Base-by-base conservation (phyloP, 1,140 invertebrate species). In the Hesperophylax magnus region DNA sequence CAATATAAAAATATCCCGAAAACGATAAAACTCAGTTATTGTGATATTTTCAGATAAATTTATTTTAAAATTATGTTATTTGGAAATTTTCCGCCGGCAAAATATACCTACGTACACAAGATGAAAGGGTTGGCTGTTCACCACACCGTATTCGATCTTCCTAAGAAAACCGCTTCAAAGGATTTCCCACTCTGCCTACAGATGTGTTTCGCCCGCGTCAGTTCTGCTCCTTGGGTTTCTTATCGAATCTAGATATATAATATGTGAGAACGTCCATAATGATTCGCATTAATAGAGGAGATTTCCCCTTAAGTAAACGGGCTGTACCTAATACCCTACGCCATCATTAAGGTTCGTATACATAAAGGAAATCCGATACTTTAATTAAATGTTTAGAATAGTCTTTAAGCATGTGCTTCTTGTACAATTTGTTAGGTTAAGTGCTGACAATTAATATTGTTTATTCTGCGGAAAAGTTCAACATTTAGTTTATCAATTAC, bases 121-220 rank as follows among this genome's bases (percentile, higher is more conserved):
- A 78, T 78, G 77, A 69, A 78, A 78, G 63, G 77, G 77, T 20
- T 60, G 77, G 77, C 18, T 60, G 54, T 24, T 75, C 60, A 53
- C 79, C 79, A 63, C 53, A 69, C 77, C 69, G 53, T 72, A 22
- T 72, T 60, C 69, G 52, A 72, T 76, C 15, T 52, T 74, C 47
- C 60, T 67, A 81, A 76, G 79, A 77, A 81, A 81, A 81, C 79
- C 79, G 61, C 79, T 74, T 81, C 79, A 81, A 81, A 81, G 72
- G 79, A 56, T 81, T 72, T 22, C 58, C 78, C 24, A 72, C 31
- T 75, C 78, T 34, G 78, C 54, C 65, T 72, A 72, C 52, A 72
- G 69, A 27, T 72, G 69, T 72, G 24, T 47, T 76, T 22, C 18
- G 72, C 34, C 34, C 34, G 34, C 39, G 39, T n/a, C 54, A 18